Conservation (phyloP, 2,888 invertebrate genomes). For the Gymnoscelis rufifasciata region DNA sequence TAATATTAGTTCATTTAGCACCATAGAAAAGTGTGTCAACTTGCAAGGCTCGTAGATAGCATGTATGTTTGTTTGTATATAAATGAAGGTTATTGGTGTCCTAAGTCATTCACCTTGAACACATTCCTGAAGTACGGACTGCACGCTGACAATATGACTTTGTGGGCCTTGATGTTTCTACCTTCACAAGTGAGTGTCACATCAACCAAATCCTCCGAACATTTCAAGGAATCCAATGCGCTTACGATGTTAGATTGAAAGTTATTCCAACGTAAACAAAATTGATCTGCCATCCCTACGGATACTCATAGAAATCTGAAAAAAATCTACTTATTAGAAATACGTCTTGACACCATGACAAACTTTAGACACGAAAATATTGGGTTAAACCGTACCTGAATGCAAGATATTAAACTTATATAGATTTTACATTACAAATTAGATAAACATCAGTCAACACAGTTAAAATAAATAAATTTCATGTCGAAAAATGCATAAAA, state of each 20-base stretch:
- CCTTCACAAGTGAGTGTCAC: conserved; percentile 87
- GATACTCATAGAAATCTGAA: conserved; percentile 46
- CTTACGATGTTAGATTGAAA: conserved; percentile 84
- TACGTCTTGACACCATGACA: conserved; percentile 44
- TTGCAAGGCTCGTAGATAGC: conserved; percentile 23
- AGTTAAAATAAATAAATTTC: conserved; percentile 22
- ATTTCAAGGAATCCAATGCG: conserved; percentile 83
- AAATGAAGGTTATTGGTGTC: conserved; percentile 70
- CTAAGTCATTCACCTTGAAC: conserved; percentile 82
- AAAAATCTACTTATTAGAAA: conserved; percentile 45
- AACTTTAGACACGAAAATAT: conserved; percentile 13
- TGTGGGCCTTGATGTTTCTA: conserved; percentile 84
- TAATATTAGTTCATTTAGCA: conserved; percentile 5
- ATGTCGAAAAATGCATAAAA: conserved; percentile 60
- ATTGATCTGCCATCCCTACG: conserved; percentile 81
- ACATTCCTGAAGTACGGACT: conserved; percentile 87
- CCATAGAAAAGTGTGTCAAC: conserved; percentile 26
- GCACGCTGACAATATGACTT: conserved; percentile 86
- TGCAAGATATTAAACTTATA: conserved; percentile 14
- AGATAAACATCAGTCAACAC: conserved; percentile 30
- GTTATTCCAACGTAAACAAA: conserved; percentile 87
- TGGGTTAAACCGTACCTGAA: no score
- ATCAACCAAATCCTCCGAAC: conserved; percentile 84
- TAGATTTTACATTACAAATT: conserved; percentile 46
- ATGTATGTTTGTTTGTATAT: conserved; percentile 43